Evolutionary conservation across 2,113 vertebrate genomes (phyloP).

Genomic region (Cottus gobio): DNA sequence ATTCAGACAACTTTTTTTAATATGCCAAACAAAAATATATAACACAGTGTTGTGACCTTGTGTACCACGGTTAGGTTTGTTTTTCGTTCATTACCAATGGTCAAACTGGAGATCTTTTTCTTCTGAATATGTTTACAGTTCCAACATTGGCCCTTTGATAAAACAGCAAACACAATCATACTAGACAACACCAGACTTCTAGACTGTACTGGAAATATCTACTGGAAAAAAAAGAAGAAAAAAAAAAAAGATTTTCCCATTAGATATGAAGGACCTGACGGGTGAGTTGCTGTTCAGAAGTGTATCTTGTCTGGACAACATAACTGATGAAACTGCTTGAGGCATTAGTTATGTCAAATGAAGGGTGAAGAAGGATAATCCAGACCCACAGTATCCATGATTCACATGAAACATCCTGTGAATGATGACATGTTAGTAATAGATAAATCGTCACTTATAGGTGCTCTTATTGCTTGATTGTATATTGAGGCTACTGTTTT

Average conservation of each 20-base stretch:
- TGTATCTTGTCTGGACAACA: constrained; percentile 3
- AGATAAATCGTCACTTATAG: not conserved
- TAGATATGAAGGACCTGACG: not conserved
- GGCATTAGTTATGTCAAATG: not conserved
- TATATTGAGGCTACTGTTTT: not conserved
- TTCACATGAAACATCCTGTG: not conserved
- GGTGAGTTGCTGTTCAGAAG: not conserved
- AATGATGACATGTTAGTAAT: not conserved
- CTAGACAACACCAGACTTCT: not conserved
- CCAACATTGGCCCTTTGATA: constrained; percentile 33
- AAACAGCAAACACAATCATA: not conserved
- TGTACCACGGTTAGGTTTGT: not conserved
- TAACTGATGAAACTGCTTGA: not conserved
- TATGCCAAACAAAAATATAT: not conserved
- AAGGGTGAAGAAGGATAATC: not conserved
- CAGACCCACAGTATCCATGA: not conserved
- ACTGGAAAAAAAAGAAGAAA: no score
- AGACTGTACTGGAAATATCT: constrained; percentile 24
- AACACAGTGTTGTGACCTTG: not conserved
- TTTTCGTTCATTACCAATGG: not conserved
- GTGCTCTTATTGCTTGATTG: not conserved
- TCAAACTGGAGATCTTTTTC: not conserved
- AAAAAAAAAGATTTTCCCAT: not conserved
- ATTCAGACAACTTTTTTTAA: not conserved
- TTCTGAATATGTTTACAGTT: constrained; percentile 25